A percentile compares a stretch with the other conserved stretches of the same genome.
These are phyloP conservation scores for Hecatera dysodea DNA, from an alignment of 2,888 invertebrate genomes.

Conservation along the genomic window DNA sequence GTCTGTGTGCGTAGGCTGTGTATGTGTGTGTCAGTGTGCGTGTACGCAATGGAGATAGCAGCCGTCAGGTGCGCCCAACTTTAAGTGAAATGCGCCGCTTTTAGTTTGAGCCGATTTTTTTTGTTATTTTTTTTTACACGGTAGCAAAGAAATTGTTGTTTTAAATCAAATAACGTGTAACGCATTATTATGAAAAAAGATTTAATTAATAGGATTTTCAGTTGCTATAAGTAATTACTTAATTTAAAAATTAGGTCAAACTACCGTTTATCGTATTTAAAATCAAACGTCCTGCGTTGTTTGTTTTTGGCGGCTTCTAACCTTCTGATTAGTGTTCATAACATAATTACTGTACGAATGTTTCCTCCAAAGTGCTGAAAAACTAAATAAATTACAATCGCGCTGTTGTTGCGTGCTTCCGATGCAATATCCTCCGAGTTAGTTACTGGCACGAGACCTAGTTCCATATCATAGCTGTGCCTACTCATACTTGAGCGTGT, in stretches of 20 bases:
- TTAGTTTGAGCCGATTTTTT: slow-evolving; percentile 18
- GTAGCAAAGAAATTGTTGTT: not conserved
- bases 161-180: not conserved
- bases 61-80: slow-evolving; percentile 79
- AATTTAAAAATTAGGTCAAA: slow-evolving; percentile 48
- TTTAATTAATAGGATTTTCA: not conserved
- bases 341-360: slow-evolving; percentile 57
- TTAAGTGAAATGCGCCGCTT: slow-evolving; percentile 86
- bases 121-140: not conserved
- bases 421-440: slow-evolving; percentile 69
- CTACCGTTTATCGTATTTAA: slow-evolving; percentile 44
- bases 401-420: slow-evolving; percentile 71
- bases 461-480: slow-evolving; percentile 59
- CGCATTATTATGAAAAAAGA: not conserved
- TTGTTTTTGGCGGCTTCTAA: slow-evolving; percentile 46
- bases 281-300: slow-evolving; percentile 58
- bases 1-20: slow-evolving; percentile 77
- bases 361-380: slow-evolving; percentile 61
- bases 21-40: slow-evolving; percentile 78
- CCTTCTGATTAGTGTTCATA: slow-evolving; percentile 59
- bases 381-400: slow-evolving; percentile 65
- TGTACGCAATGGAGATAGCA: slow-evolving; percentile 88
- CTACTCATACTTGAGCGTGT: slow-evolving; percentile 17
- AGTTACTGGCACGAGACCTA: slow-evolving; percentile 61
- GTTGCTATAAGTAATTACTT: slow-evolving; percentile 17